A percentile compares a stretch with the other conserved stretches of the same genome.
Conservation (phyloP, 2,888 invertebrate genomes). For the Chrysodeixis includens region DNA sequence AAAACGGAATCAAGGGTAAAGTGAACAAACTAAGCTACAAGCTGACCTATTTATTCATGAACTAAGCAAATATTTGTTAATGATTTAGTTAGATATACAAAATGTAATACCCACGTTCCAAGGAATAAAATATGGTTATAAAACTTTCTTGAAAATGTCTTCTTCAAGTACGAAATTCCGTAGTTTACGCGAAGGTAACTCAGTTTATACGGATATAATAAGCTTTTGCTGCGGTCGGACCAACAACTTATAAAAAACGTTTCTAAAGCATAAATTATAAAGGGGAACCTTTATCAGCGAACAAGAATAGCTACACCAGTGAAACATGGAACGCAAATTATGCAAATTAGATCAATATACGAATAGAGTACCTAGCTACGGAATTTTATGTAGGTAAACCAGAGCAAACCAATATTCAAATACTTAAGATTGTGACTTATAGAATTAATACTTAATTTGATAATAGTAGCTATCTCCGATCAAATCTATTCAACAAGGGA, state of each 20-base stretch:
- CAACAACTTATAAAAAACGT: slow-evolving; percentile 6
- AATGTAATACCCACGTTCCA: background rate
- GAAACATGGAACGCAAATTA: slow-evolving; percentile 11
- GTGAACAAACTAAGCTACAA: too few relatives aligned
- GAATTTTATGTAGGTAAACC: slow-evolving; percentile 11
- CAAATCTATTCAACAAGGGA: background rate
- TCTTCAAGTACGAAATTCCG: background rate
- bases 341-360: slow-evolving; percentile 5
- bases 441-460: background rate
- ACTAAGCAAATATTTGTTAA: background rate
- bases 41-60: too few relatives aligned
- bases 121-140: background rate
- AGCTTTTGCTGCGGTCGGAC: background rate
- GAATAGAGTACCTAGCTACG: background rate
- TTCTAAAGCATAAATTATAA: slow-evolving; percentile 21
- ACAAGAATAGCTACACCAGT: slow-evolving; percentile 10
- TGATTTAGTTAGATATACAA: background rate
- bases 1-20: too few relatives aligned
- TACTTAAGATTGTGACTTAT: background rate
- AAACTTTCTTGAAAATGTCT: background rate
- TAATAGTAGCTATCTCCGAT: background rate
- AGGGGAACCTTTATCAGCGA: slow-evolving; percentile 15
- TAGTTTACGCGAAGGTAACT: background rate
- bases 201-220: slow-evolving; percentile 11
- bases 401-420: background rate